Evolutionary conservation across 2,888 invertebrate genomes (phyloP).

Genomic region (Cabera pusaria): DNA sequence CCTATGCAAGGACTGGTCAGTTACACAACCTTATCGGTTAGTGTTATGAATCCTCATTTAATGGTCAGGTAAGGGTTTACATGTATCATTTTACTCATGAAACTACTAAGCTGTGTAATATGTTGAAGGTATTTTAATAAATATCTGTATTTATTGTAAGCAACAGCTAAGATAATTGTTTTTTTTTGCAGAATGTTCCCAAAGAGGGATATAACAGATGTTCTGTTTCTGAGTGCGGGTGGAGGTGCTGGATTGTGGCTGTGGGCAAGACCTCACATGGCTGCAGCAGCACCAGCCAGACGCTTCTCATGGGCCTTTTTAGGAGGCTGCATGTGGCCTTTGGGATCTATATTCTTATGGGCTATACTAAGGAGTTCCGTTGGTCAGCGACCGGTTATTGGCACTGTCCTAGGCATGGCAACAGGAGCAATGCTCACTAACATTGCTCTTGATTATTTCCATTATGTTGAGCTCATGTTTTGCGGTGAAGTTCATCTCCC

Average conservation of each 20-base stretch:
- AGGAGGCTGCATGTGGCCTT: slow-evolving; percentile 92
- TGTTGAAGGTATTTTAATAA: no score
- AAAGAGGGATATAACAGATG: slow-evolving; percentile 90
- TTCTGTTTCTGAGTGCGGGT: slow-evolving; percentile 90
- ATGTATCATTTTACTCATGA: no score
- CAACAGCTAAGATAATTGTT: no score
- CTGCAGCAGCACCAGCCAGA: slow-evolving; percentile 83
- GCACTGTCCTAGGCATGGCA: slow-evolving; percentile 87
- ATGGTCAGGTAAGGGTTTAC: slow-evolving; percentile 87
- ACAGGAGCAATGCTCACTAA: slow-evolving; percentile 86
- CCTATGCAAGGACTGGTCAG: slow-evolving; percentile 89
- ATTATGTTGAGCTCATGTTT: slow-evolving; percentile 84
- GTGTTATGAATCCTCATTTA: slow-evolving; percentile 92
- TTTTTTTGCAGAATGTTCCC: slow-evolving; percentile 87
- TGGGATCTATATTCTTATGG: slow-evolving; percentile 95
- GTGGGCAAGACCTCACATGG: slow-evolving; percentile 90
- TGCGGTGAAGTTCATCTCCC: slow-evolving; percentile 77
- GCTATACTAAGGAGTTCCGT: slow-evolving; percentile 92
- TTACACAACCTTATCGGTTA: slow-evolving; percentile 90
- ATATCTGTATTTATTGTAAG: no score
- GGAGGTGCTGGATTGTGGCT: slow-evolving; percentile 93
- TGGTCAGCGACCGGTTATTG: slow-evolving; percentile 86
- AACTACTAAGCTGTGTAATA: no score
- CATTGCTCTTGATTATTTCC: slow-evolving; percentile 85
- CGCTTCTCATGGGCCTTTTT: slow-evolving; percentile 88